Percentiles rank a stretch among this genome's conserved stretches.
Evolutionary conservation across 2,113 vertebrate genomes (phyloP).

Genomic region (Isichthys henryi): DNA sequence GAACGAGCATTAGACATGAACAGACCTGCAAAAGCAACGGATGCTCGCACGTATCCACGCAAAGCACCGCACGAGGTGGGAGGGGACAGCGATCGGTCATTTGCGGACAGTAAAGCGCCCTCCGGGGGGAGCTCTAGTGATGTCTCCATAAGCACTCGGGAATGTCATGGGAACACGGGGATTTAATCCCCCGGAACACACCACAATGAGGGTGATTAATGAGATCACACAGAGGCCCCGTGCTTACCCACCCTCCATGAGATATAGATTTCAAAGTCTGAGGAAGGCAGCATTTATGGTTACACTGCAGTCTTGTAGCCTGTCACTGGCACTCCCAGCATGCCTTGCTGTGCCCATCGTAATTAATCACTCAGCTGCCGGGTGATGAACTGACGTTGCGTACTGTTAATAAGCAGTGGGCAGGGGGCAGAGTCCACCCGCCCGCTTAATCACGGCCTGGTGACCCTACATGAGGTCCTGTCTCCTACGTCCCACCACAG

Average conservation of each 20-base stretch:
- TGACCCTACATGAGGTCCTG: neutral
- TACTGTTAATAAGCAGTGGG: constrained; percentile 3
- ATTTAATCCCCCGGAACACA: neutral
- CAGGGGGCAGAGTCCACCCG: neutral
- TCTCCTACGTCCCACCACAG: neutral
- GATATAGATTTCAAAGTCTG: neutral
- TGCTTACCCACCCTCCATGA: neutral
- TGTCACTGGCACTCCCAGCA: neutral
- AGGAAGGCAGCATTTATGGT: neutral
- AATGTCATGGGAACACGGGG: neutral
- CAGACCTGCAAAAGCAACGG: neutral
- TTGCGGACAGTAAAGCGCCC: neutral
- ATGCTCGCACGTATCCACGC: neutral
- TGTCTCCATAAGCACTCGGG: neutral
- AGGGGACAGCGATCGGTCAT: neutral
- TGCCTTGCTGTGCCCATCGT: neutral
- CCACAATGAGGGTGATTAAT: constrained; percentile 1
- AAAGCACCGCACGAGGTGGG: neutral
- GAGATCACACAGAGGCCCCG: neutral
- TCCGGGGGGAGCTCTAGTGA: neutral
- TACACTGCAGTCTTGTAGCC: neutral
- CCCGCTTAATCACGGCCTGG: neutral
- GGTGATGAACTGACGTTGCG: neutral
- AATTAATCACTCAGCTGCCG: constrained; percentile 4
- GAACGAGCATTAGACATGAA: neutral